phyloP scores from a whole-genome alignment of 2,113 vertebrate species.

The Rhinopithecus roxellana region DNA sequence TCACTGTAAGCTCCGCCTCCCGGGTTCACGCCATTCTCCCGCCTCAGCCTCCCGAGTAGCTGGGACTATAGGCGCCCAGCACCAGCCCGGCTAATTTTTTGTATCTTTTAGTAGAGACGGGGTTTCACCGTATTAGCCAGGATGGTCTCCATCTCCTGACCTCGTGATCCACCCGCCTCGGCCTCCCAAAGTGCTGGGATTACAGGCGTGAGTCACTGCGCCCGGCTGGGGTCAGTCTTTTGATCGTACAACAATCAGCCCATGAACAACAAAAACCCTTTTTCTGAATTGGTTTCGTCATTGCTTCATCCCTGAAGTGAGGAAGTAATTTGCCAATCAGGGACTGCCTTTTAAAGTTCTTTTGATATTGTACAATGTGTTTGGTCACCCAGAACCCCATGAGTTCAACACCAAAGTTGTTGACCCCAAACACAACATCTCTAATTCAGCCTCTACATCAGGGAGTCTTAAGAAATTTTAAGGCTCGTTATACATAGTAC shows the following conservation, averaged over 20 bases:
- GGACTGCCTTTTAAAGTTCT: neutral
- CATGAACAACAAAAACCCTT: neutral
- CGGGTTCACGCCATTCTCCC: rapidly evolving
- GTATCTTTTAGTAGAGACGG: too few relatives aligned
- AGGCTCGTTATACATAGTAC: neutral
- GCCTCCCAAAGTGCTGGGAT: too few relatives aligned
- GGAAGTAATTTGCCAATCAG: neutral
- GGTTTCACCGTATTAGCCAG: too few relatives aligned
- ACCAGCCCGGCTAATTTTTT: too few relatives aligned
- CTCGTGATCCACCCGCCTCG: too few relatives aligned
- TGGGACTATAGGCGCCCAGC: too few relatives aligned
- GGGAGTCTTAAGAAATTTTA: neutral
- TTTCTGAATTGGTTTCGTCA: rapidly evolving
- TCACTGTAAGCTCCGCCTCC: too few relatives aligned
- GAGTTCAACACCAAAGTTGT: neutral
- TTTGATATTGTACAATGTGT: neutral
- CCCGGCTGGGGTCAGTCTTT: neutral
- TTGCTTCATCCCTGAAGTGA: neutral
- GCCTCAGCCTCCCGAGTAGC: too few relatives aligned
- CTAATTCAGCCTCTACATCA: neutral
- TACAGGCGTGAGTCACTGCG: too few relatives aligned
- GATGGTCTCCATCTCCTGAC: too few relatives aligned
- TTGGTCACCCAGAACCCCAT: neutral
- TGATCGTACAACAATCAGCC: neutral
- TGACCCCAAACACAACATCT: neutral